Conservation (phyloP, 2,113 vertebrate species). For the Lasiurus borealis region DNA sequence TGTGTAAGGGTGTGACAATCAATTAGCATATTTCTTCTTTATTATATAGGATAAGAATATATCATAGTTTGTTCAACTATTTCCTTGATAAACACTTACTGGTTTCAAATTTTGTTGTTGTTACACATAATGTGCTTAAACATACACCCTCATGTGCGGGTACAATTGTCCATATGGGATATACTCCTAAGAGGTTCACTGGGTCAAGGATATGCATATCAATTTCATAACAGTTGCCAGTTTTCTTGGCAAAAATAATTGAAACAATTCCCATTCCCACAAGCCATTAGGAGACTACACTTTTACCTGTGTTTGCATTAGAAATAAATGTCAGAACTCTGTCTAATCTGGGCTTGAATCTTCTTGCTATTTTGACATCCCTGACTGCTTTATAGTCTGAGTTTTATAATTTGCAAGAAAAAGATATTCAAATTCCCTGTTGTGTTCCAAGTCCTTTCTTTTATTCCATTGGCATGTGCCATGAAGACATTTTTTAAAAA, state of each 20-base stretch:
- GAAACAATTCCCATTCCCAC: neutral
- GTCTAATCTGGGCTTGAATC: neutral
- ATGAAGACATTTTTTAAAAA: neutral
- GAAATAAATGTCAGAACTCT: neutral
- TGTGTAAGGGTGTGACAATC: no score
- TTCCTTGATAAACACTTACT: neutral
- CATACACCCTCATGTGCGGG: neutral
- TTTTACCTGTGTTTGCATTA: neutral
- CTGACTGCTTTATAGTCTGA: neutral
- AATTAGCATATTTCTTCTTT: no score
- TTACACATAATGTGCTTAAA: neutral
- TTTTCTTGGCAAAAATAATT: constrained; percentile 14
- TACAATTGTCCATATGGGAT: neutral
- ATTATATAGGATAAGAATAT: neutral
- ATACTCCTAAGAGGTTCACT: neutral
- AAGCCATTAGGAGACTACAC: neutral
- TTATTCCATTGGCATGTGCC: neutral
- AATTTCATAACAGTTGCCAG: neutral
- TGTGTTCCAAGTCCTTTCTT: constrained; percentile 5
- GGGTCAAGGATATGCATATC: neutral
- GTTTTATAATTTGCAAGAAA: neutral
- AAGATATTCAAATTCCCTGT: neutral
- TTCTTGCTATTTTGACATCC: neutral
- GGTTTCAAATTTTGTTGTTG: neutral
- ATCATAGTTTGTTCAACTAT: neutral